Evolutionary conservation across 1,140 invertebrate genomes (phyloP).

Genomic region (Achroia grisella): DNA sequence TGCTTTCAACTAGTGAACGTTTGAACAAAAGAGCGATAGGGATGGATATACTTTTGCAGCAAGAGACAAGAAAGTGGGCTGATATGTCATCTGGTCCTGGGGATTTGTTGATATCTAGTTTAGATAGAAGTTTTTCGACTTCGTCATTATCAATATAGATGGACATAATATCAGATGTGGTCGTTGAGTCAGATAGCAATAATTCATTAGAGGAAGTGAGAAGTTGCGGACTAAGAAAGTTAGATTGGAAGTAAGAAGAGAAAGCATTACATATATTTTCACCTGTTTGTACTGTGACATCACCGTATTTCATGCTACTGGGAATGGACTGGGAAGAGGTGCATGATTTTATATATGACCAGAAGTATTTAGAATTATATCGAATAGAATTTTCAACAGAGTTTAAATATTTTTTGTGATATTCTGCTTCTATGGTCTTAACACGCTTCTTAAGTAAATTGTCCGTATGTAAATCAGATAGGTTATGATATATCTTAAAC

Average conservation of each 20-base stretch:
- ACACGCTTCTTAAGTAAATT: background rate
- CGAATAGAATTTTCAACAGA: no score
- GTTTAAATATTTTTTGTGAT: no score
- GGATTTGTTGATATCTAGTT: background rate
- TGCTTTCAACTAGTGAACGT: background rate
- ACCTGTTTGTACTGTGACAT: background rate
- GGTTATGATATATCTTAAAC: slow-evolving; percentile 10
- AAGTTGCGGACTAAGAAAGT: no score
- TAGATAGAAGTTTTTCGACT: background rate
- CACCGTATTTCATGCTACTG: background rate
- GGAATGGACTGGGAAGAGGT: background rate
- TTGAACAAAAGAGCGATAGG: background rate
- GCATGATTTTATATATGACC: no score
- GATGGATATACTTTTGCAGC: background rate
- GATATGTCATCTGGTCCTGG: background rate
- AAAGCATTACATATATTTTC: no score
- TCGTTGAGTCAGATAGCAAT: no score
- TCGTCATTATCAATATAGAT: no score
- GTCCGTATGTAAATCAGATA: slow-evolving; percentile 1
- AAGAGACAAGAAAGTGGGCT: background rate
- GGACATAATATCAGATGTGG: no score
- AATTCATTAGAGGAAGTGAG: no score
- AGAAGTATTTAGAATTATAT: no score
- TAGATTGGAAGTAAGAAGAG: background rate
- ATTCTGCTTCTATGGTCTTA: no score